Evolutionary conservation across 2,888 invertebrate genomes (phyloP).

Genomic region (Barypeithes pellucidus): DNA sequence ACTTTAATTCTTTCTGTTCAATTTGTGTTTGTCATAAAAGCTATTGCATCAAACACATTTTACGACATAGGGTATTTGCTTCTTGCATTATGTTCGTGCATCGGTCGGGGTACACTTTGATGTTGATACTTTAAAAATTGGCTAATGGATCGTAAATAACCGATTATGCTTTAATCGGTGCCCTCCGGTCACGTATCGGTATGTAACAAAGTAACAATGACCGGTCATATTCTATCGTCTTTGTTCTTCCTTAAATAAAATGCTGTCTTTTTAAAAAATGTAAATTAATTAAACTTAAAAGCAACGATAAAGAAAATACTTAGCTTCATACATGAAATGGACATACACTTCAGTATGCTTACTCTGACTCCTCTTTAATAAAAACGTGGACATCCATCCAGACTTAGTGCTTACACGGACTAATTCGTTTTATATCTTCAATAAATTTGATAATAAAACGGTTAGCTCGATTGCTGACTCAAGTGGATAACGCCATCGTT

Average conservation of each 20-base stretch:
- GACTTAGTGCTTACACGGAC: constrained; percentile 22
- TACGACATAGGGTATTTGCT: constrained; percentile 18
- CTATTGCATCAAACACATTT: constrained; percentile 27
- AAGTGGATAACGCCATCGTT: constrained; percentile 43
- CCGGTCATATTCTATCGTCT: constrained; percentile 26
- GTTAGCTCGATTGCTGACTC: constrained; percentile 43
- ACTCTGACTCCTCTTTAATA: constrained; percentile 1
- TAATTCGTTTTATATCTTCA: constrained; percentile 45
- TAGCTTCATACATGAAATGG: constrained; percentile 11
- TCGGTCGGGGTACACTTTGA: constrained; percentile 8
- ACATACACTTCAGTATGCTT: neutral
- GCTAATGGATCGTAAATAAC: constrained; percentile 38
- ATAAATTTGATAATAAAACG: constrained; percentile 45
- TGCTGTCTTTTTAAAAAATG: constrained; percentile 21
- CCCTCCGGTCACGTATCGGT: constrained; percentile 10
- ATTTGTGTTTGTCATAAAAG: constrained; percentile 17
- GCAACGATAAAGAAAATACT: constrained; percentile 7
- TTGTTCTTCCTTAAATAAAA: constrained; percentile 26
- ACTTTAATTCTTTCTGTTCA: neutral
- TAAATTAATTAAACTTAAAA: constrained; percentile 21
- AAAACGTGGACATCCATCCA: constrained; percentile 12
- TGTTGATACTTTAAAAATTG: constrained; percentile 37
- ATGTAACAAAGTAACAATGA: constrained; percentile 24
- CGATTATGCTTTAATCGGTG: constrained; percentile 29
- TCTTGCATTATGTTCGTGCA: constrained; percentile 26